Conservation (phyloP, 2,797 vertebrate species). For the Acanthis flammea region DNA sequence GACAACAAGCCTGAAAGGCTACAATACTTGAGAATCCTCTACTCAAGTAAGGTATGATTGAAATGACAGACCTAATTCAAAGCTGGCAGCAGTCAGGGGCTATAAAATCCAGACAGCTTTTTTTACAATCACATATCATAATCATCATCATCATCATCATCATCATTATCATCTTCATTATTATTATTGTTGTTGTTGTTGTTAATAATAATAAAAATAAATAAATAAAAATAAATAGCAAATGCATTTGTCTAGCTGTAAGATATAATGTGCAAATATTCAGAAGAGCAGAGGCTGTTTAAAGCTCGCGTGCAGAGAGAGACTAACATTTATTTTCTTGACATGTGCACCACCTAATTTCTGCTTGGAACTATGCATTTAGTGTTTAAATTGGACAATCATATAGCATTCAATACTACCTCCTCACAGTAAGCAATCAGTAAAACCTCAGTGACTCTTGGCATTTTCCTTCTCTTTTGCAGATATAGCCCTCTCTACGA, state of each 20-base stretch:
- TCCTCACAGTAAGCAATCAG: neutral
- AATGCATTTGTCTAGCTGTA: neutral
- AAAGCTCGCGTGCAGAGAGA: neutral
- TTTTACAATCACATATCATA: slow-evolving; percentile 3
- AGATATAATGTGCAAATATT: neutral
- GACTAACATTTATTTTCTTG: neutral
- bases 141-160: too few relatives aligned
- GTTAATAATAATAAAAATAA: neutral
- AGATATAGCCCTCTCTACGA: neutral
- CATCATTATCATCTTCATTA: too few relatives aligned
- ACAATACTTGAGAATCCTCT: neutral
- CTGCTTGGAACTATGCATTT: neutral
- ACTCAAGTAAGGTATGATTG: neutral
- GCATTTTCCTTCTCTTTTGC: neutral
- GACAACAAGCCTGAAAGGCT: neutral
- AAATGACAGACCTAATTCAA: slow-evolving; percentile 11
- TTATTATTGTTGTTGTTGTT: too few relatives aligned
- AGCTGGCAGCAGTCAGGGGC: neutral
- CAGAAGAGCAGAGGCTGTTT: neutral
- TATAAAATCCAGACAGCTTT: slow-evolving; percentile 11
- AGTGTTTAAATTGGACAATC: slow-evolving; percentile 1
- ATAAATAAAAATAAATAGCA: neutral
- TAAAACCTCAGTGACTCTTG: neutral
- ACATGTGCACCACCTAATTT: neutral
- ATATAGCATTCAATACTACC: neutral